phyloP scores from a whole-genome alignment of 2,888 invertebrate species.

The Norana najaformis region DNA sequence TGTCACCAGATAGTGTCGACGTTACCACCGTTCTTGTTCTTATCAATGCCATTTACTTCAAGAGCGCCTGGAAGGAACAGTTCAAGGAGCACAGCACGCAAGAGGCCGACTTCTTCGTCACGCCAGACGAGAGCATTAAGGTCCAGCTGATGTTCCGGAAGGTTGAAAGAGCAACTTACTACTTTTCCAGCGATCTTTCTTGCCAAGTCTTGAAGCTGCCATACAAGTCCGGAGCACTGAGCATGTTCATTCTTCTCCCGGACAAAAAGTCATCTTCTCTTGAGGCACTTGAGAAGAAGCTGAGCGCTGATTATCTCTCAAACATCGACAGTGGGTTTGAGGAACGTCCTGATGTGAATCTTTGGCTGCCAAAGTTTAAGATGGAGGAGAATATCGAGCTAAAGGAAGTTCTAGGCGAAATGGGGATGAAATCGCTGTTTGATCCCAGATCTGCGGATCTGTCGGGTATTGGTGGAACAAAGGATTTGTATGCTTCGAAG shows the following conservation, averaged over 20 bases:
- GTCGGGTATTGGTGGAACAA: slow-evolving; percentile 50
- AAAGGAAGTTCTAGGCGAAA: slow-evolving; percentile 33
- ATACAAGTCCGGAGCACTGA: slow-evolving; percentile 64
- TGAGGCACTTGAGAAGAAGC: slow-evolving; percentile 30
- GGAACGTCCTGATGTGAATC: slow-evolving; percentile 31
- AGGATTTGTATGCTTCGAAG: slow-evolving; percentile 50
- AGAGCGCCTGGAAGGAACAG: slow-evolving; percentile 57
- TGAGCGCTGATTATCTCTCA: slow-evolving; percentile 31
- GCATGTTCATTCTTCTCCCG: slow-evolving; percentile 45
- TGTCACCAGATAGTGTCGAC: slow-evolving; percentile 60
- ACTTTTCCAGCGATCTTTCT: background rate
- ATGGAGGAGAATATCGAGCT: slow-evolving; percentile 41
- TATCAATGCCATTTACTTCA: slow-evolving; percentile 61
- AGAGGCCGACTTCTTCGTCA: slow-evolving; percentile 26
- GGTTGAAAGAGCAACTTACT: background rate
- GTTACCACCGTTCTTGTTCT: slow-evolving; percentile 54
- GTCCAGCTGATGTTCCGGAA: slow-evolving; percentile 29
- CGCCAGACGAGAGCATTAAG: background rate
- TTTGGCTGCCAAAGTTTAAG: slow-evolving; percentile 45
- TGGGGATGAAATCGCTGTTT: slow-evolving; percentile 47
- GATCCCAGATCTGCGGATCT: slow-evolving; percentile 51
- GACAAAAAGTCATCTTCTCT: slow-evolving; percentile 25
- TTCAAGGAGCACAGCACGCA: slow-evolving; percentile 71
- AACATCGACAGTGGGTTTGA: slow-evolving; percentile 24
- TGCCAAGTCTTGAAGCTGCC: slow-evolving; percentile 70